Evolutionary conservation across 2,888 invertebrate genomes (phyloP), one percentile per base, ranked within the genome.

Genomic region (Norana najaformis): DNA sequence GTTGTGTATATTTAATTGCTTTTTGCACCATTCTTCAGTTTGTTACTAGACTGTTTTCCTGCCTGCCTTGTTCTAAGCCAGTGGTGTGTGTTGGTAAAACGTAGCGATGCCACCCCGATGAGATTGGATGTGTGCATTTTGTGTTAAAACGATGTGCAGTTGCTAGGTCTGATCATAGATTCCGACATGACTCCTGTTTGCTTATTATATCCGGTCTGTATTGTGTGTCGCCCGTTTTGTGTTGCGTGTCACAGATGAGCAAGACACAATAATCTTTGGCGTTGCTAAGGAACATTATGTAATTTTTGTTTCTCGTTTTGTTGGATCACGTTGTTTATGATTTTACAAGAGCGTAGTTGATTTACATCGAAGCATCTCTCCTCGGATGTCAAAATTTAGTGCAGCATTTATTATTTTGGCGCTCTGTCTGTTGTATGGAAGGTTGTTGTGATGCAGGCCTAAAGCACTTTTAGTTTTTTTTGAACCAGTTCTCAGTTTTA

Each of bases 291-390:
- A 69, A n/a, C n/a, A 69, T 30, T 69, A n/a, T 8, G 69, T 69
- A n/a, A 69, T 69, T 5, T 69, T 69, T 16, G 4, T 13, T n/a
- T n/a, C 16, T 30, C 13, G 30, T 69, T 69, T 69, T n/a, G 69
- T 30, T n/a, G 69, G n/a, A 69, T 69, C 69, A 69, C 69, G 69
- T 69, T n/a, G 69, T 69, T n/a, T 69, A n/a, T 69, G 69, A 69
- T 69, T 69, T 30, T 69, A 69, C 69, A n/a, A 69, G n/a, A 16
- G 30, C 69, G 69, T n/a, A 69, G n/a, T 69, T 69, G 69, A 69
- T 69, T 69, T 69, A 69, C 69, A 69, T 69, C 69, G 69, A 69
- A 69, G 23, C 47, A 23, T 23, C 23, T 23, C 23, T 20, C 23
- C 23, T 20, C 23, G 69, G 30, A 30, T 11, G 69, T 69, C 69